Base-by-base conservation (phyloP, 2,888 invertebrate genomes). In the Agrochola circellaris region DNA sequence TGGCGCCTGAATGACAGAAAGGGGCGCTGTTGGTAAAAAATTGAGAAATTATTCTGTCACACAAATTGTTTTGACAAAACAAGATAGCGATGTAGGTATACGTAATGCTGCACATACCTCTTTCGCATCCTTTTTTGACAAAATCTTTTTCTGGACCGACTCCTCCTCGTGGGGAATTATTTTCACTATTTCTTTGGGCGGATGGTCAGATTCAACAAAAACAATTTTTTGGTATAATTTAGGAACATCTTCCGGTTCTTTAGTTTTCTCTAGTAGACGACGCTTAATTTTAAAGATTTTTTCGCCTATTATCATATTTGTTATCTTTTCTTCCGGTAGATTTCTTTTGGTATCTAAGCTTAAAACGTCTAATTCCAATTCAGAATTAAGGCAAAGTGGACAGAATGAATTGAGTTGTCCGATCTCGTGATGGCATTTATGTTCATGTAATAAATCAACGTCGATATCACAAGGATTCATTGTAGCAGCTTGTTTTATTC, bases 251-350 rank as follows among this genome's bases (percentile, higher is more conserved):
- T 83, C 74, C 56, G 85, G 60, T 26, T 88, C 80, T 72, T 83
- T 77, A 26, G 64, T 69, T 78, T 87, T 88, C 56, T 89, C 81
- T 51, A 56, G 34, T 51, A 56, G 34, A 15, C 73, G 72, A 7
- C 87, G 78, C 86, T 90, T 93, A 73, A 87, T 86, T 84, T 92
- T 93, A 15, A 85, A 88, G 72, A 95, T 91, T 80, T 93, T 92
- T 77, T 91, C 83, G 2, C 95, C 94, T 66, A 93, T 90, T 74
- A 95, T 92, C 61, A 94, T 90, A 58, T 94, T 91, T 67, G 67
- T 74, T 20, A 78, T 64, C 78, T 87, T 78, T 61, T 51, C 38
- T 30, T 34, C 3, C 5, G 38, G 58, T 42, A 30, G 2, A 58
- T 67, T 61, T 23, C 8, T 13, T 48, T 54, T n/a, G 8, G 30